Percentiles rank a stretch among this genome's conserved stretches.
Conservation (phyloP, 2,797 vertebrate genomes). For the Clamator glandarius region DNA sequence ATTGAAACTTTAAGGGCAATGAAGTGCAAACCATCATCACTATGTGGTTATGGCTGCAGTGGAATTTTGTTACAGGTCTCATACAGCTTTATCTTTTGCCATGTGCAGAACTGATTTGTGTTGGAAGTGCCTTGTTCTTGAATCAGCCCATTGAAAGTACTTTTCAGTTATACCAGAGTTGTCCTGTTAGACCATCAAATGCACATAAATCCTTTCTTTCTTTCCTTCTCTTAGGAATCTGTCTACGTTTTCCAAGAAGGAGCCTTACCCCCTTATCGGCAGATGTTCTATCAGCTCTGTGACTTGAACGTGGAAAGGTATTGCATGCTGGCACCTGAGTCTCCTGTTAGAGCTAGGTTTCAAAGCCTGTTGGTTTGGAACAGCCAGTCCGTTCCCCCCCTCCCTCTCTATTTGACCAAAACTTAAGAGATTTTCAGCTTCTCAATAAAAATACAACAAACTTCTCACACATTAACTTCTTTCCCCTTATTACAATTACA, state of each 20-base stretch:
- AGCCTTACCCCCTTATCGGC: constrained; percentile 93
- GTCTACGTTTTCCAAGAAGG: constrained; percentile 91
- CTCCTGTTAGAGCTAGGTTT: neutral
- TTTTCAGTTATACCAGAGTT: neutral
- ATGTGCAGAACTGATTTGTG: neutral
- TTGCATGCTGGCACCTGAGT: neutral
- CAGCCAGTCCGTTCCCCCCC: neutral
- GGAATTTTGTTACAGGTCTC: neutral
- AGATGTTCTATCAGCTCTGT: constrained; percentile 99
- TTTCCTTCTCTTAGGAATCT: constrained; percentile 81
- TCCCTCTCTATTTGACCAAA: neutral
- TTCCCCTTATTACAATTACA: neutral
- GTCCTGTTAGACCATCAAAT: neutral
- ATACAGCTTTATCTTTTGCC: neutral
- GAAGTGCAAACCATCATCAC: neutral
- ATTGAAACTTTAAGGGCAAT: neutral
- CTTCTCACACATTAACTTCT: neutral
- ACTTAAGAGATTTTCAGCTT: neutral
- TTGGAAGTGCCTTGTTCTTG: neutral
- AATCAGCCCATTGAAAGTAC: neutral
- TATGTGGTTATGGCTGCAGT: neutral
- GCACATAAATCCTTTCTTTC: neutral
- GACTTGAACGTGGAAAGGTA: constrained; percentile 93
- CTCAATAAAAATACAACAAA: neutral
- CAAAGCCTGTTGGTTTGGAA: neutral